Evolutionary conservation across 1,140 invertebrate genomes (phyloP).

Genomic region (Platyscapa corneri): DNA sequence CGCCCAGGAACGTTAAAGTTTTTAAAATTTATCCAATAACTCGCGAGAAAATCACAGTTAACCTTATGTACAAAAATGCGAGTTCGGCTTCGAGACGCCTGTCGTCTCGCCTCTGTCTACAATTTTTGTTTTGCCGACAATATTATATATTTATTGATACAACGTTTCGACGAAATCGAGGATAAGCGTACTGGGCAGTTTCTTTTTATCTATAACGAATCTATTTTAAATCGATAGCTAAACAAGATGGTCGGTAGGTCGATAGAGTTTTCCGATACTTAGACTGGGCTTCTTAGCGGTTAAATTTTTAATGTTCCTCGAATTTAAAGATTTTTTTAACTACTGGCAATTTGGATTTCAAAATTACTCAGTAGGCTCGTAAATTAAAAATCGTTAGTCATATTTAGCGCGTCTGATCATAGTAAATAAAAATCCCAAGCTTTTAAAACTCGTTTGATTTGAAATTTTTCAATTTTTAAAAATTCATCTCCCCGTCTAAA

Average conservation of each 20-base stretch:
- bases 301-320: neutral
- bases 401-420: too few relatives aligned
- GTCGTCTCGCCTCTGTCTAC: neutral
- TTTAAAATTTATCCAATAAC: constrained; percentile 28
- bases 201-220: constrained; percentile 33
- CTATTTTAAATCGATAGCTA: constrained; percentile 35
- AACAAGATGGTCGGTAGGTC: neutral
- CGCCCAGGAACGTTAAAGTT: constrained; percentile 48
- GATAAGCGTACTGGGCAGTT: constrained; percentile 39
- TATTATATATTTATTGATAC: neutral
- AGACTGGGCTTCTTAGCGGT: neutral
- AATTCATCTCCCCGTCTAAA: too few relatives aligned
- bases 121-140: neutral
- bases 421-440: too few relatives aligned
- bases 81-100: constrained; percentile 26
- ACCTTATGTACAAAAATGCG: constrained; percentile 50
- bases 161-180: neutral
- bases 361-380: neutral
- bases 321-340: neutral
- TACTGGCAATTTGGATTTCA: neutral
- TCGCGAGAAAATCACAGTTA: constrained; percentile 50
- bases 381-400: neutral
- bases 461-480: too few relatives aligned
- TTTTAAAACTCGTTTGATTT: too few relatives aligned
- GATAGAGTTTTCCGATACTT: constrained; percentile 1